A percentile compares a stretch with the other conserved stretches of the same genome.
Evolutionary conservation across 2,888 invertebrate genomes (phyloP).

Genomic region (Drosophila imparisetae): DNA sequence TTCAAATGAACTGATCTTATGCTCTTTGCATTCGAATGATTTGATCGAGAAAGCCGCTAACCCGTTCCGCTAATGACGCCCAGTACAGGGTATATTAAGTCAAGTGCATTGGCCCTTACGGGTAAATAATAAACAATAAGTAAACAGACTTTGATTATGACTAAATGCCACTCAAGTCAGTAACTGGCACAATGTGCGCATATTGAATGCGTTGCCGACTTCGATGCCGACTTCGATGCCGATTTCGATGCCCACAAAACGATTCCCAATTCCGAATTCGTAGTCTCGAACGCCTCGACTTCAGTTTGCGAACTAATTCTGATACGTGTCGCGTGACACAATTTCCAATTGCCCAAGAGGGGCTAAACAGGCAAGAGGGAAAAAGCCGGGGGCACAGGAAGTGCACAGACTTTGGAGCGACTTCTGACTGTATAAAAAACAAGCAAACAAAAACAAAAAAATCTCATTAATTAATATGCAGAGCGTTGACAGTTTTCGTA

Average conservation of each 20-base stretch:
- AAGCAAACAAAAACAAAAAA: conserved; percentile 9
- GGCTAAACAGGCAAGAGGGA: neutral
- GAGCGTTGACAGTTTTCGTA: conserved; percentile 70
- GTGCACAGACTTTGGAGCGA: conserved; percentile 52
- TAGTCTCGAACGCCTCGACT: conserved; percentile 12
- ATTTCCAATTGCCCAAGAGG: conserved; percentile 45
- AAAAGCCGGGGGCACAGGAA: conserved; percentile 52
- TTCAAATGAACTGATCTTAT: neutral
- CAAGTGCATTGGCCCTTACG: conserved; percentile 30
- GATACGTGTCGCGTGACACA: conserved; percentile 71
- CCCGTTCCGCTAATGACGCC: neutral
- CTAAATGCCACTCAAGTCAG: conserved; percentile 27
- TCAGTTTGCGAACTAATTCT: conserved; percentile 51
- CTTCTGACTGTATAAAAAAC: conserved; percentile 33
- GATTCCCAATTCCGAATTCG: conserved; percentile 40
- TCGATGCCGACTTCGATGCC: conserved; percentile 17
- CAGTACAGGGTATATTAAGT: conserved; percentile 30
- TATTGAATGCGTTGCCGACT: conserved; percentile 48
- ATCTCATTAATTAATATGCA: conserved; percentile 71
- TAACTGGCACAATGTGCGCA: conserved; percentile 68
- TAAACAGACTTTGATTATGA: conserved; percentile 17
- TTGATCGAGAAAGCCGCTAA: neutral
- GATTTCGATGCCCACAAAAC: conserved; percentile 8
- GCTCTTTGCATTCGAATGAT: neutral
- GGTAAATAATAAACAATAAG: conserved; percentile 25